phyloP scores from a whole-genome alignment of 2,797 vertebrate genomes.

The Naso thynnoides region DNA sequence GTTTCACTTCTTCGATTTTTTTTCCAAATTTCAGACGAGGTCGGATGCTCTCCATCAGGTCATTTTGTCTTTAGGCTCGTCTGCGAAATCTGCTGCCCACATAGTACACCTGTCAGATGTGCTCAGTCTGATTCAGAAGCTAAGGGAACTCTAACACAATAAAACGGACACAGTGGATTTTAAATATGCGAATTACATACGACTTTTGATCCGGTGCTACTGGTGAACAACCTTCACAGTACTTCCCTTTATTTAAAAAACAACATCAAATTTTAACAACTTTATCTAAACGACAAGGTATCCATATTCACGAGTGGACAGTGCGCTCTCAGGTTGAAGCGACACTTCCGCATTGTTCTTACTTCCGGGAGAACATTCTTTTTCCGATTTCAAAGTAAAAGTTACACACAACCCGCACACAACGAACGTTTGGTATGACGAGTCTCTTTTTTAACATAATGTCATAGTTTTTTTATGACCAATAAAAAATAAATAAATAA shows the following conservation, averaged over 20 bases:
- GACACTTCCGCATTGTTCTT: constrained; percentile 45
- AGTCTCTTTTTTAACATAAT: too few relatives aligned
- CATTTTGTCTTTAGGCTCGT: not conserved
- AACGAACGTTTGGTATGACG: too few relatives aligned
- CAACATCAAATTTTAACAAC: not conserved
- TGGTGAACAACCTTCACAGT: not conserved
- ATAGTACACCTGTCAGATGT: constrained; percentile 47
- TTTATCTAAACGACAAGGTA: not conserved
- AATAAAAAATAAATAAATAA: too few relatives aligned
- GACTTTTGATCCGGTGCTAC: not conserved
- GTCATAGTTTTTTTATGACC: too few relatives aligned
- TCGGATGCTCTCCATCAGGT: constrained; percentile 81
- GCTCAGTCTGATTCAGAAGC: not conserved
- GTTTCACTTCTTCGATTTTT: constrained; percentile 78
- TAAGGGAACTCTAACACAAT: not conserved
- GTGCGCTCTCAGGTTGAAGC: accelerated
- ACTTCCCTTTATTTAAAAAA: not conserved
- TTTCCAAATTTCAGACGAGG: constrained; percentile 73
- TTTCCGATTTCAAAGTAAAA: constrained; percentile 59
- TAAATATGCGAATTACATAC: not conserved
- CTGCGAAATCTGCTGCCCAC: not conserved
- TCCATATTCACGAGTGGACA: not conserved
- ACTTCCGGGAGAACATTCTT: constrained; percentile 40
- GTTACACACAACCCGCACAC: too few relatives aligned
- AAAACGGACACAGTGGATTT: not conserved